Conservation (phyloP, 1,140 invertebrate species). For the Penaeus japonicus region DNA sequence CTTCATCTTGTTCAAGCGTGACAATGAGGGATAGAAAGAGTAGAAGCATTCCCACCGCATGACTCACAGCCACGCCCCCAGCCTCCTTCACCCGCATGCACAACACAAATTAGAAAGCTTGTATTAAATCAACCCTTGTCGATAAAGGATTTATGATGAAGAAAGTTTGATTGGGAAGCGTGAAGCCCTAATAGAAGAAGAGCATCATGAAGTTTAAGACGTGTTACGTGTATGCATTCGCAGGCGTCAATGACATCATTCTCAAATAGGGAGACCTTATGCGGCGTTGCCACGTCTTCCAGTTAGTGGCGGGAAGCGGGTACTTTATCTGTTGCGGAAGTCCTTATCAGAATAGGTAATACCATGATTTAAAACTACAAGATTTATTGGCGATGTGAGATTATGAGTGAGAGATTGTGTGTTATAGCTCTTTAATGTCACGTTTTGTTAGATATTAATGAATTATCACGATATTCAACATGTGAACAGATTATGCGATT, state of each 20-base stretch:
- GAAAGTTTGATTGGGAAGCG: not conserved
- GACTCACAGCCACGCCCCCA: conserved; percentile 43
- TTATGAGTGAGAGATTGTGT: too few relatives aligned
- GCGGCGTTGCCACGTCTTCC: conserved; percentile 25
- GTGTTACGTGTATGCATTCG: not conserved
- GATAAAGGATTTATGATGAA: not conserved
- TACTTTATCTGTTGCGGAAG: conserved; percentile 32
- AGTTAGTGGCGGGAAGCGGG: conserved; percentile 14
- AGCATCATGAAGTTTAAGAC: not conserved
- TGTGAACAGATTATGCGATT: not conserved
- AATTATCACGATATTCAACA: not conserved
- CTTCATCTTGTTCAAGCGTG: not conserved
- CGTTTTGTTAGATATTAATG: too few relatives aligned
- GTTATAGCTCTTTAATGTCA: too few relatives aligned
- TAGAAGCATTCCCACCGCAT: conserved; percentile 36
- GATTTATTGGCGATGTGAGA: too few relatives aligned
- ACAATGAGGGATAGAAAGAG: not conserved
- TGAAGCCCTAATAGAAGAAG: not conserved
- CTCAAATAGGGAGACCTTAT: conserved; percentile 35
- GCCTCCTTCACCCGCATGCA: not conserved
- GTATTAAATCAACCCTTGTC: not conserved
- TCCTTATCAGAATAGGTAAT: not conserved
- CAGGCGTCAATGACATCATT: conserved; percentile 51
- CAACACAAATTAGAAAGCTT: not conserved
- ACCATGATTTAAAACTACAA: not conserved